Percentiles rank a stretch among this genome's conserved stretches.
Evolutionary conservation across 1,140 invertebrate genomes (phyloP).

Genomic region (Periplaneta americana): DNA sequence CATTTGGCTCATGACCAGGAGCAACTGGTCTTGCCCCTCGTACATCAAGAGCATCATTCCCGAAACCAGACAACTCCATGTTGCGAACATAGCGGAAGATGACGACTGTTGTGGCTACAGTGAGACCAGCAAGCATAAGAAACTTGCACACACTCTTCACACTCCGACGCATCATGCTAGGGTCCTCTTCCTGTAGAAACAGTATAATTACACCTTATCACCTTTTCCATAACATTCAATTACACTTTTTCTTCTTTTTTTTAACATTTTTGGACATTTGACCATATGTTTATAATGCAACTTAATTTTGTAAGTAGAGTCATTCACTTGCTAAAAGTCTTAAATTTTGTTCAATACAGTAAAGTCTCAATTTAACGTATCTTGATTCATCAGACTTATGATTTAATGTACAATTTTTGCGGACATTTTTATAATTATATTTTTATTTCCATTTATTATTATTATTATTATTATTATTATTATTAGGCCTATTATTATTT

Average conservation of each 20-base stretch:
- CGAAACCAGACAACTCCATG: background rate
- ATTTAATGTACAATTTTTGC: too few species aligned
- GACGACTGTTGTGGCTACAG: background rate
- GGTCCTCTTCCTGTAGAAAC: background rate
- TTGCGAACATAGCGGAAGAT: slow-evolving; percentile 7
- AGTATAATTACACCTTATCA: background rate
- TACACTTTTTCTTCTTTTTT: background rate
- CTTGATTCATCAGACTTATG: too few species aligned
- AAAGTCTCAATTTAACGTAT: background rate
- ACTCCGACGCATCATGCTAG: slow-evolving; percentile 4
- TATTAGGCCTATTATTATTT: too few species aligned
- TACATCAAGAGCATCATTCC: background rate
- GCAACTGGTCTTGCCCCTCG: background rate
- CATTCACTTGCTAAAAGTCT: background rate
- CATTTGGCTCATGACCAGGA: background rate
- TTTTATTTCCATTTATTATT: too few species aligned
- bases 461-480: too few species aligned
- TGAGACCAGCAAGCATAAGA: background rate
- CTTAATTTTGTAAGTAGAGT: background rate
- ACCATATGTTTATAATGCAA: background rate
- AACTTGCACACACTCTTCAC: slow-evolving; percentile 2
- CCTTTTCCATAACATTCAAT: background rate
- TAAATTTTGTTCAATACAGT: background rate
- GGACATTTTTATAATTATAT: too few species aligned
- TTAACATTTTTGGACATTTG: background rate